Percentiles rank a stretch among this genome's conserved stretches.
Conservation (phyloP, 2,113 vertebrate genomes). For the Sander lucioperca region DNA sequence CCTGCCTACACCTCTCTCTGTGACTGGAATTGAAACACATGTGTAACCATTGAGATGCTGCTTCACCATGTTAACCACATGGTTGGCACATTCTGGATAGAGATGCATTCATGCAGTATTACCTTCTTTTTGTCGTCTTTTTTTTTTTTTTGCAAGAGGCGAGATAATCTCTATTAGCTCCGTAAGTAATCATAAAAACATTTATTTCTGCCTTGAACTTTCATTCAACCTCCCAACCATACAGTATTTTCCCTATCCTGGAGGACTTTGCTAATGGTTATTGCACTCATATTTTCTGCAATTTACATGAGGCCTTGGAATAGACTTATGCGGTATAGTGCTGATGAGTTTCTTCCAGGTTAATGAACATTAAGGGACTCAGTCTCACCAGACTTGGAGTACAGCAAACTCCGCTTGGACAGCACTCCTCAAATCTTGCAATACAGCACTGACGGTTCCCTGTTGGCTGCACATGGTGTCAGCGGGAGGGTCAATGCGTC, state of each 20-base stretch:
- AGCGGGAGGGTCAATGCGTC: slow-evolving; percentile 2
- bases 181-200: slow-evolving; percentile 46
- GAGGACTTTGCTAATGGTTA: slow-evolving; percentile 66
- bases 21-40: slow-evolving; percentile 12
- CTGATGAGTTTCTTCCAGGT: slow-evolving; percentile 61
- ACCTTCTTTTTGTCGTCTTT: neutral
- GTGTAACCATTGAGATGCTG: neutral
- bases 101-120: neutral
- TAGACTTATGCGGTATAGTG: slow-evolving; percentile 41
- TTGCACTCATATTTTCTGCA: slow-evolving; percentile 62
- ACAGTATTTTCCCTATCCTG: slow-evolving; percentile 43
- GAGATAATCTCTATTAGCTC: slow-evolving; percentile 6
- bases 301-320: slow-evolving; percentile 66
- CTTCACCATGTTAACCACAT: neutral
- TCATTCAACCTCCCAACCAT: slow-evolving; percentile 61
- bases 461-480: slow-evolving; percentile 4
- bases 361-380: slow-evolving; percentile 67
- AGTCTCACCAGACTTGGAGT: slow-evolving; percentile 41
- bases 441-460: slow-evolving; percentile 46
- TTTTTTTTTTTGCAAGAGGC: neutral
- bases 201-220: slow-evolving; percentile 61
- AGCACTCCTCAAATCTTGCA: slow-evolving; percentile 33
- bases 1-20: neutral
- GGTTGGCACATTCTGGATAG: neutral
- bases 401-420: slow-evolving; percentile 47